A percentile compares a stretch with the other conserved stretches of the same genome.
Evolutionary conservation across 2,113 vertebrate species (phyloP).

Genomic region (Chaetodon auriga): DNA sequence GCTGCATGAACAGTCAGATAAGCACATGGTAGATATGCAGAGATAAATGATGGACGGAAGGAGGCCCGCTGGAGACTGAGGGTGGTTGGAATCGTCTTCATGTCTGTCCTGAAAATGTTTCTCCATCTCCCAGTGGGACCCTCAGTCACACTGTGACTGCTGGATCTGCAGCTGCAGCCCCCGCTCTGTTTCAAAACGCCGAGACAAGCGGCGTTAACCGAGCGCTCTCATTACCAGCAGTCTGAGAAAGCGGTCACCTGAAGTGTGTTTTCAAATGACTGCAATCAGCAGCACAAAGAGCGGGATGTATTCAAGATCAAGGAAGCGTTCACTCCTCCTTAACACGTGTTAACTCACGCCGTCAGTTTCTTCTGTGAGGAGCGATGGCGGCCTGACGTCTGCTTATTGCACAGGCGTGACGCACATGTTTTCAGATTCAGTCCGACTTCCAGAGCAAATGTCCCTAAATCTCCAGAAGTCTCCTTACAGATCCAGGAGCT

Average conservation of each 20-base stretch:
- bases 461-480: no score
- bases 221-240: neutral
- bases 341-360: neutral
- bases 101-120: neutral
- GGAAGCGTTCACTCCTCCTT: neutral
- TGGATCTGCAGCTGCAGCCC: neutral
- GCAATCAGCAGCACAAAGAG: neutral
- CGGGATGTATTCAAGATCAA: neutral
- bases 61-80: constrained; percentile 14
- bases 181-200: neutral
- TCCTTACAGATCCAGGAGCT: no score
- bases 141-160: neutral
- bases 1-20: neutral
- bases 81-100: neutral
- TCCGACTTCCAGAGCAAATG: no score
- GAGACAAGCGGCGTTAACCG: neutral
- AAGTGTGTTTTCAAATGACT: neutral
- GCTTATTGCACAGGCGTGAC: no score
- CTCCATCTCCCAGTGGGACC: neutral
- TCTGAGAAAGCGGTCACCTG: neutral
- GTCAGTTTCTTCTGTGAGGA: neutral
- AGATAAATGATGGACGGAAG: neutral
- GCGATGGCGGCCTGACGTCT: no score
- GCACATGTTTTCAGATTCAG: no score
- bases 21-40: neutral